Evolutionary conservation across 1,140 invertebrate genomes (phyloP).

Genomic region (Formica exsecta): DNA sequence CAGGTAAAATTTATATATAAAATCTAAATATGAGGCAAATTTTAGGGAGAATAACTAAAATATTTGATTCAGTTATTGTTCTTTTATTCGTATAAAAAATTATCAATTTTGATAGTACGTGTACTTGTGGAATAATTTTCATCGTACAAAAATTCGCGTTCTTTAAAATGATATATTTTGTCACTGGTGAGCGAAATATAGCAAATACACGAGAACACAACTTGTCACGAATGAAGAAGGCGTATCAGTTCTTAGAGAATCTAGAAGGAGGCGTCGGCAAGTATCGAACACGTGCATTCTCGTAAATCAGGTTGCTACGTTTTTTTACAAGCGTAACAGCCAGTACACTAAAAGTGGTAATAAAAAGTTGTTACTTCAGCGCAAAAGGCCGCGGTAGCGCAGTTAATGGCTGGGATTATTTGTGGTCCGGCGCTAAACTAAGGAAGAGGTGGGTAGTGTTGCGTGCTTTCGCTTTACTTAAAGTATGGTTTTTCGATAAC

Average conservation of each 20-base stretch:
- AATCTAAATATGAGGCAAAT: background rate
- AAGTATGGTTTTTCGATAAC: constrained; percentile 45
- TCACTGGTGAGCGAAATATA: background rate
- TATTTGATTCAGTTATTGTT: background rate
- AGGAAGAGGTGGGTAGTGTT: background rate
- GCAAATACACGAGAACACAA: background rate
- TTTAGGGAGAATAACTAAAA: background rate
- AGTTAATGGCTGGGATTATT: constrained; percentile 54
- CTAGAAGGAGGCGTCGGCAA: constrained; percentile 12
- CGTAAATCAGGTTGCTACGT: constrained; percentile 59
- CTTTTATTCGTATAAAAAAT: background rate
- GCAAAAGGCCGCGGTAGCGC: constrained; percentile 21
- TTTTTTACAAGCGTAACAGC: constrained; percentile 21
- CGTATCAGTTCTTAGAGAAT: constrained; percentile 9
- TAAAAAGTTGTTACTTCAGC: constrained; percentile 52
- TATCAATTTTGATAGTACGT: background rate
- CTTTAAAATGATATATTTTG: background rate
- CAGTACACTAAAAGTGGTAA: constrained; percentile 62
- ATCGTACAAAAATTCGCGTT: background rate
- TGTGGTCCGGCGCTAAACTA: background rate
- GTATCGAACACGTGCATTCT: constrained; percentile 17
- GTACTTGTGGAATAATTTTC: background rate
- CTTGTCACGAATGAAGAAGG: background rate
- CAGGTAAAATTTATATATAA: background rate
- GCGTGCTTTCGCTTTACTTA: constrained; percentile 22